Percentiles rank a stretch among this genome's conserved stretches.
Conservation (phyloP, 1,140 invertebrate species). For the Nylanderia fulva region DNA sequence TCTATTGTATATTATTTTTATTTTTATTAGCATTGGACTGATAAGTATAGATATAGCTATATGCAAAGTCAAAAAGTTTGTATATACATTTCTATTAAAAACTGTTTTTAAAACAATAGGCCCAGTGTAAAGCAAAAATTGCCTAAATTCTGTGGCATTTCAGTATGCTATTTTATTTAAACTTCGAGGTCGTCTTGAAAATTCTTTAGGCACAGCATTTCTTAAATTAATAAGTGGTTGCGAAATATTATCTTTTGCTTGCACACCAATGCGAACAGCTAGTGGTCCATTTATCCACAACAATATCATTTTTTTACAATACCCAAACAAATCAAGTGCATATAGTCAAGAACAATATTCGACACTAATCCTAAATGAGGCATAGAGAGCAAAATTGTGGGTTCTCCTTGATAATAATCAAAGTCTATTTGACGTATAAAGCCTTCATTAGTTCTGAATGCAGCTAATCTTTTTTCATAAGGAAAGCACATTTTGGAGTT, state of each 20-base stretch:
- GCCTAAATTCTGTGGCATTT: slow-evolving; percentile 11
- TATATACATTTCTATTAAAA: neutral
- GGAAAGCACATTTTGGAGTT: slow-evolving; percentile 26
- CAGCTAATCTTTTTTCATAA: slow-evolving; percentile 15
- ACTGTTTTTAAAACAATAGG: slow-evolving; percentile 19
- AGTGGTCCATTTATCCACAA: neutral
- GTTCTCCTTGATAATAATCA: slow-evolving; percentile 24
- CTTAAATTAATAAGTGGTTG: neutral
- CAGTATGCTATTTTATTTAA: slow-evolving; percentile 1
- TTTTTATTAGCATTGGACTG: neutral
- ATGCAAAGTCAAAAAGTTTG: slow-evolving; percentile 7
- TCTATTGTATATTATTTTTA: slow-evolving; percentile 4
- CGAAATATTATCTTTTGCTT: neutral
- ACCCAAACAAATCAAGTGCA: neutral
- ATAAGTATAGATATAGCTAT: neutral
- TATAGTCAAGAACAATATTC: slow-evolving; percentile 13
- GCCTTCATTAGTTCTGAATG: slow-evolving; percentile 9
- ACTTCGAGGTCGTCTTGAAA: slow-evolving; percentile 6
- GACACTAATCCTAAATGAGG: slow-evolving; percentile 28
- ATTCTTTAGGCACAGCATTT: neutral
- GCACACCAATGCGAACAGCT: neutral
- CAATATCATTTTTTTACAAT: neutral
- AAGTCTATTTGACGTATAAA: slow-evolving; percentile 19
- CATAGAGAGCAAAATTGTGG: slow-evolving; percentile 26
- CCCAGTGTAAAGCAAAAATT: slow-evolving; percentile 13